Base-by-base conservation (phyloP, 2,113 vertebrate genomes). In the Burhinus oedicnemus region DNA sequence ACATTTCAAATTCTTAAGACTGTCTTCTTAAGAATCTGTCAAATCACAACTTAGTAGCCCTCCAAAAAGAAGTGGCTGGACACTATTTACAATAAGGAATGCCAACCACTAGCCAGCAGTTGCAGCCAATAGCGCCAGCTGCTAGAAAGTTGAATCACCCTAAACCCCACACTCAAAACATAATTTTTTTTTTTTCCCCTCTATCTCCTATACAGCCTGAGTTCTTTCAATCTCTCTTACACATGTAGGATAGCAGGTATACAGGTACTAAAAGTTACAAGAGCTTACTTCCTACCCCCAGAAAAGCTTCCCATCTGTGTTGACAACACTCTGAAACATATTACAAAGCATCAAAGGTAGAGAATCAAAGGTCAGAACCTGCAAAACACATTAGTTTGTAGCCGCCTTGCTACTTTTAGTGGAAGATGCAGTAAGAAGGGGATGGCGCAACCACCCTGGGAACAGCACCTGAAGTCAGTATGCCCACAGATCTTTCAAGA, bases 1-100 rank as follows among this genome's bases (percentile, higher is more conserved):
- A 79, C 57, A 92, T 21, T 65, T 76, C 62, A 83, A 89, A 95
- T 91, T 89, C 93, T 93, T 95, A 93, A 94, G 95, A 89, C 4
- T 13, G 32, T 47, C 65, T 66, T 93, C 91, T 96, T 94, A 92
- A 94, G 91, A 89, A 93, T 87, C 77, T 57, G 57, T 52, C 57
- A 61, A 82, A 72, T 22, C 42, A 87, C 14, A 69, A 34, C 36
- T 81, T 7, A 79, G 83, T 3, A 66, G 75, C 47, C 26, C 69
- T 91, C 15, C 26, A 49, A 68, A 58, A 81, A 25, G 44, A 38
- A 52, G 36, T 9, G 72, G 65, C 60, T 76, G 62, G 74, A 79
- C 58, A 19, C 22, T 58, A 40, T 4, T 71, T 47, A 52, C 45
- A 57, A 3, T 0, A 19, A 47, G 49, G 36, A 85, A 89, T 12